Percentiles rank a stretch among this genome's conserved stretches.
These are phyloP conservation scores for Tachysurus fulvidraco DNA, from an alignment of 2,113 vertebrate genomes.

Conservation along the genomic window DNA sequence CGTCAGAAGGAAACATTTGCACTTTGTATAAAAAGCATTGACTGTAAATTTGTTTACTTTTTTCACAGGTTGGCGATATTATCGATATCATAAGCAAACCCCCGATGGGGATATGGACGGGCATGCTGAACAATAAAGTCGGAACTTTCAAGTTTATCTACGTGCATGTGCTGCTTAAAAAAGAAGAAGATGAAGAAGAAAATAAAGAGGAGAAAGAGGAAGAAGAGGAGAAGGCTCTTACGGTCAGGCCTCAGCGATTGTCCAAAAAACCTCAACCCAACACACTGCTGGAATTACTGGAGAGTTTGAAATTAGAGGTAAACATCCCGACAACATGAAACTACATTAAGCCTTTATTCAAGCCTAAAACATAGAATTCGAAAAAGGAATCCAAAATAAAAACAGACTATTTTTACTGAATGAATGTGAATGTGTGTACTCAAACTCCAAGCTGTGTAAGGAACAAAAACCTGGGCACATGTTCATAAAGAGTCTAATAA, in stretches of 20 bases:
- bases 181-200: slow-evolving; percentile 45
- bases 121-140: slow-evolving; percentile 91
- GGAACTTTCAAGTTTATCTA: slow-evolving; percentile 99
- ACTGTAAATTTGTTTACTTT: neutral
- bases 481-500: no score
- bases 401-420: neutral
- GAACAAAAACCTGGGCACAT: no score
- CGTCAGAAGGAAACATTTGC: neutral
- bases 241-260: slow-evolving; percentile 74
- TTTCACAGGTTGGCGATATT: slow-evolving; percentile 87
- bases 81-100: slow-evolving; percentile 95
- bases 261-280: slow-evolving; percentile 78
- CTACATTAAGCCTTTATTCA: neutral
- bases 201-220: slow-evolving; percentile 74
- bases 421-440: neutral
- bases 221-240: slow-evolving; percentile 80
- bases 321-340: slow-evolving; percentile 39
- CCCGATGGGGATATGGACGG: slow-evolving; percentile 98
- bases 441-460: neutral
- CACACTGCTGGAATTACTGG: slow-evolving; percentile 86
- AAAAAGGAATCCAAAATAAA: neutral
- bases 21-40: neutral
- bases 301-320: slow-evolving; percentile 86
- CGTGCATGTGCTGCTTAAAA: slow-evolving; percentile 78
- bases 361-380: neutral